Evolutionary conservation across 2,888 invertebrate genomes (phyloP).

Genomic region (Epinotia brunnichana): DNA sequence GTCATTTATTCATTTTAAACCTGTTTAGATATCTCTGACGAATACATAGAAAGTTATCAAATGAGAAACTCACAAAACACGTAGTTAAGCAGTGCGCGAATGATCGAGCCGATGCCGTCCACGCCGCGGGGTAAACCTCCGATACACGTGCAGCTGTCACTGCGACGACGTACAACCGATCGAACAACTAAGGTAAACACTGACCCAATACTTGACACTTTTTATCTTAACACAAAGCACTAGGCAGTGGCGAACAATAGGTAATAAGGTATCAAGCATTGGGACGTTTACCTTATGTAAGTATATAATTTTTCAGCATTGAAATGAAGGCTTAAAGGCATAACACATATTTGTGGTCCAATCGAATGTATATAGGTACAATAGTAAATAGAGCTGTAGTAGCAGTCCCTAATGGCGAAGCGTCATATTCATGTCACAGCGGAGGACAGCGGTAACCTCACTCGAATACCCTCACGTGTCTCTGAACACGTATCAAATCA

Average conservation of each 20-base stretch:
- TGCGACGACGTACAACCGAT: not conserved
- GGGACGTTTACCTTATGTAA: not conserved
- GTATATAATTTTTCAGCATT: not conserved
- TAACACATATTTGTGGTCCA: not conserved
- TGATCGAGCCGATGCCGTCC: not conserved
- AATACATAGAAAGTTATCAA: not conserved
- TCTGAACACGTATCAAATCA: not conserved
- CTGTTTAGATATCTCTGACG: not conserved
- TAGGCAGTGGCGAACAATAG: not conserved
- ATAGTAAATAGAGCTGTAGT: conserved; percentile 3
- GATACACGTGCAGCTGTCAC: not conserved
- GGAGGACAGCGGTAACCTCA: not conserved
- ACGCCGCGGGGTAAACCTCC: conserved; percentile 1
- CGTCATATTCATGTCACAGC: not conserved
- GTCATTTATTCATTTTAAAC: not conserved
- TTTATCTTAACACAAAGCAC: not conserved
- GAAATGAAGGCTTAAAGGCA: not conserved
- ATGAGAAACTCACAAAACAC: not conserved
- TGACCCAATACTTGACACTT: too few relatives aligned
- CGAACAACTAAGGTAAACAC: not conserved
- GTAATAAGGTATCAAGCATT: too few relatives aligned
- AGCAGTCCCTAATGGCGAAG: not conserved
- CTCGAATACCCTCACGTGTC: too few relatives aligned
- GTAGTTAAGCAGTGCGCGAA: not conserved
- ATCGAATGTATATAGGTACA: not conserved